These are phyloP conservation scores for Mallotus villosus DNA, from an alignment of 2,797 vertebrate genomes.

Conservation along the genomic window DNA sequence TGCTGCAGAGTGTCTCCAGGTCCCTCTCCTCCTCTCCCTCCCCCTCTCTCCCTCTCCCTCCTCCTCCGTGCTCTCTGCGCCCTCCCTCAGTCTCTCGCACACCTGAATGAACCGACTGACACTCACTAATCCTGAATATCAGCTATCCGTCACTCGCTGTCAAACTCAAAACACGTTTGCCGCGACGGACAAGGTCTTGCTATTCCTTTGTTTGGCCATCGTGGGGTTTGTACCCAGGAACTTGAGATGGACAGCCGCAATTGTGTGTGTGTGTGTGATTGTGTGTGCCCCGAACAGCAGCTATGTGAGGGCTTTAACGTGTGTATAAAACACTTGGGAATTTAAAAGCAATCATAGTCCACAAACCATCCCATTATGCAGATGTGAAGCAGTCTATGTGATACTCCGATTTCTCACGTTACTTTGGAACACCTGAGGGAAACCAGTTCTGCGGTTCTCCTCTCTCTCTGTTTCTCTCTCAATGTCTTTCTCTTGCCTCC, in stretches of 20 bases:
- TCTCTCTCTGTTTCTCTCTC: constrained; percentile 28
- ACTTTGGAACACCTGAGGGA: constrained; percentile 25
- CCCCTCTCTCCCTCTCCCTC: no score
- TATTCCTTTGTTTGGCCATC: background rate
- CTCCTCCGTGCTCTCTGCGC: background rate
- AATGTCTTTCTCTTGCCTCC: constrained; percentile 9
- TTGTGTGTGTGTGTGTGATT: background rate
- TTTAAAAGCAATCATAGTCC: no score
- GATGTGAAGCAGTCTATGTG: no score
- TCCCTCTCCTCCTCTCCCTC: constrained; percentile 14
- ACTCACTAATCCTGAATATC: background rate
- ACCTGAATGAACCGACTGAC: background rate
- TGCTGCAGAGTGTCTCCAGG: background rate
- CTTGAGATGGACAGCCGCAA: background rate
- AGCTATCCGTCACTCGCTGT: background rate
- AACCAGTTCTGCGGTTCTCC: background rate
- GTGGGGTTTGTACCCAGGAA: background rate
- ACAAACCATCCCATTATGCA: no score
- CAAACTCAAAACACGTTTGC: background rate
- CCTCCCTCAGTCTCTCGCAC: background rate
- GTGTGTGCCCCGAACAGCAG: background rate
- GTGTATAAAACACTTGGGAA: background rate
- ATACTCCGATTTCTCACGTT: constrained; percentile 26
- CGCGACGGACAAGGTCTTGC: background rate
- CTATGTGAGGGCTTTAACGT: background rate